Evolutionary conservation across 2,797 vertebrate genomes (phyloP).

Genomic region (Forpus xanthops): DNA sequence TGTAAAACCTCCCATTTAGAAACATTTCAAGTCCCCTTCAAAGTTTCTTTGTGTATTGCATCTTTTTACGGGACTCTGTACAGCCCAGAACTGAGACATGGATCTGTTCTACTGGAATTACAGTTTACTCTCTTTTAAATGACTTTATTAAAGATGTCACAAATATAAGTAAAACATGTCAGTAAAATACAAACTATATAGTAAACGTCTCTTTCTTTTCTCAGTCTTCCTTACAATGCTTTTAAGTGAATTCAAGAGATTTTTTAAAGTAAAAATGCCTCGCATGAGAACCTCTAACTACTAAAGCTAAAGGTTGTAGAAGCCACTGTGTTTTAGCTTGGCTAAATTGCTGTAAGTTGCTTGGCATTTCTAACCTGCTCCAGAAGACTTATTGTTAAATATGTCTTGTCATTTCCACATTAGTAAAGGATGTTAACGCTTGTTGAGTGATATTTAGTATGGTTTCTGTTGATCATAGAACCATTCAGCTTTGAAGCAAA

Average conservation of each 20-base stretch:
- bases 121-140: neutral
- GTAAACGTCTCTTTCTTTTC: neutral
- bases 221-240: neutral
- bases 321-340: neutral
- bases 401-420: neutral
- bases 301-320: neutral
- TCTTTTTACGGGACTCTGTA: neutral
- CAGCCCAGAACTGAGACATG: neutral
- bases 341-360: neutral
- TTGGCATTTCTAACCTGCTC: neutral
- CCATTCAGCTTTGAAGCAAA: neutral
- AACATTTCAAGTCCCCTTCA: neutral
- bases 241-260: neutral
- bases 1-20: conserved; percentile 2
- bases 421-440: neutral
- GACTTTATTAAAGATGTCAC: neutral
- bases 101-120: neutral
- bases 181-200: neutral
- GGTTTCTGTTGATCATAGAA: neutral
- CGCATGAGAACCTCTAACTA: neutral
- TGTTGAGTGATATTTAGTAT: neutral
- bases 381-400: neutral
- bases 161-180: neutral
- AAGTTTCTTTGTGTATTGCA: neutral
- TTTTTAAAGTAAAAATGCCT: neutral